phyloP scores from a whole-genome alignment of 2,888 invertebrate genomes.

The Geophilus truncorum region DNA sequence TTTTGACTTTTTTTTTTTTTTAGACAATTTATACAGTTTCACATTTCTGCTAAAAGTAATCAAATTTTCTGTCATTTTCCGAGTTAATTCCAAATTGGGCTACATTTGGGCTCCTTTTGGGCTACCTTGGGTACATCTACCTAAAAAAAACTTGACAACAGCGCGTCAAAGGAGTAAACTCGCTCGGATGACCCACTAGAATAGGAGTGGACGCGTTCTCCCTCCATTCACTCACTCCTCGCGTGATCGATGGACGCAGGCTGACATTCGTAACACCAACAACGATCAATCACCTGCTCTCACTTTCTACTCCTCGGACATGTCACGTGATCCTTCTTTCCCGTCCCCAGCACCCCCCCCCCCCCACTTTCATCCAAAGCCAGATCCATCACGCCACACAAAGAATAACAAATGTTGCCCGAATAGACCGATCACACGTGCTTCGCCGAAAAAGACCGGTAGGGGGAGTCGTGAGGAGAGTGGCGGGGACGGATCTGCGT shows the following conservation, averaged over 20 bases:
- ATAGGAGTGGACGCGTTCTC: background rate
- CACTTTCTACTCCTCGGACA: background rate
- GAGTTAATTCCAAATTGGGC: too few relatives aligned
- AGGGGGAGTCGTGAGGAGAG: too few relatives aligned
- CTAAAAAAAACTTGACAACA: too few relatives aligned
- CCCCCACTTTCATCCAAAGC: background rate
- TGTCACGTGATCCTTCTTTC: background rate
- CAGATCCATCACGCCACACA: background rate
- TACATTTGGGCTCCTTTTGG: too few relatives aligned
- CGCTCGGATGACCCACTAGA: background rate
- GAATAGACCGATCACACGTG: background rate
- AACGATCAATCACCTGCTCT: background rate
- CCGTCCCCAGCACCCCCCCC: too few relatives aligned
- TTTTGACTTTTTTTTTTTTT: too few relatives aligned
- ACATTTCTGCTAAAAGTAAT: too few relatives aligned
- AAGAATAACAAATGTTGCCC: background rate
- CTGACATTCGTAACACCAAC: constrained; percentile 19
- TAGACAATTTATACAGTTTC: too few relatives aligned
- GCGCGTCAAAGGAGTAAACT: background rate
- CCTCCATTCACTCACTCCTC: background rate
- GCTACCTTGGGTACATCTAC: too few relatives aligned
- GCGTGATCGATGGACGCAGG: background rate
- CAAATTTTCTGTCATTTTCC: too few relatives aligned
- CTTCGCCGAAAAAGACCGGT: background rate
- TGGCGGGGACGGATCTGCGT: too few relatives aligned